Evolutionary conservation across 2,113 vertebrate genomes (phyloP), one percentile per base, ranked within the genome.

Genomic region (Percopsis transmontana): DNA sequence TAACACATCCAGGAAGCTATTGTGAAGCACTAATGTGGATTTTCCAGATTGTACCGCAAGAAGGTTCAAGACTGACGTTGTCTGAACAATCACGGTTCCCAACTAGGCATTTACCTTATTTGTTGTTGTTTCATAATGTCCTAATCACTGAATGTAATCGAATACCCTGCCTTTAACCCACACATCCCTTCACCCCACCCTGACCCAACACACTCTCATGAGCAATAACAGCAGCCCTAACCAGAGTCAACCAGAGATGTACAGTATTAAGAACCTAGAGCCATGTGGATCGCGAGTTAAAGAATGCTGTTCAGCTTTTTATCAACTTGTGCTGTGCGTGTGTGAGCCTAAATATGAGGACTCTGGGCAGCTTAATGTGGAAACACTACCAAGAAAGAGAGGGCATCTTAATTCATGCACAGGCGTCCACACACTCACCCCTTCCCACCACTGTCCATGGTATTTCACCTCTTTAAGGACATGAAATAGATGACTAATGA

Each of bases 11-110:
- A 47, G 14, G 15, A 15, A 47, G n/a, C 45, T 16, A 81, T 23
- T 70, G 68, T 55, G 67, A 41, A 68, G 48, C 62, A 72, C 54
- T 66, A 63, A 20, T 11, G 19, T 12, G 58, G 64, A 53, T 4
- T 66, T 18, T 54, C 23, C 45, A 64, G 56, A 71, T 19, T 62
- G 51, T 18, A 15, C n/a, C 7, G 13, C 21, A 53, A 14, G 44
- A 45, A 57, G 60, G 39, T 20, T 41, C 38, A 57, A 55, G 59
- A 66, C 39, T 54, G 65, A 19, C 41, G 10, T 53, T 45, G 57
- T 33, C 15, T 11, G 53, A 57, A 65, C 33, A 68, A 68, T 41
- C 61, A 62, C 19, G 66, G 60, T 19, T 58, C 3, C 2, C 48
- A 33, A 57, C 16, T 51, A 2, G 53, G 16, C 18, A 39, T 76